Evolutionary conservation across 2,797 vertebrate genomes (phyloP), one percentile per base, ranked within the genome.

Genomic region (Pantherophis vulpinus): DNA sequence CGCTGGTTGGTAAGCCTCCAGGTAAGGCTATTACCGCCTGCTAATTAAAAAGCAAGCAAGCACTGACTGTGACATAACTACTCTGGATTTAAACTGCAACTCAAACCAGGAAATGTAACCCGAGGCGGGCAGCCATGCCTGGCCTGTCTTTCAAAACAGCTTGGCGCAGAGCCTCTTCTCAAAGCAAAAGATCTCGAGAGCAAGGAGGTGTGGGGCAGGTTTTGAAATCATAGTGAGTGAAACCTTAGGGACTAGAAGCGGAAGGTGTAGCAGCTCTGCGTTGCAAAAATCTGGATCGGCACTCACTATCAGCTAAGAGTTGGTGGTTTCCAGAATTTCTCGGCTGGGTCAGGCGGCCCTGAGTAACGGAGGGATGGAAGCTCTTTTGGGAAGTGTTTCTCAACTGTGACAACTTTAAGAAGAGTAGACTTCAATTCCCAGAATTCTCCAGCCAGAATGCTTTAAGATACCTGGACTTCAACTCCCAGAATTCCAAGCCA

Each of bases 21-120:
- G 88, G 79, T 55, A 58, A 90, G 60, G 74, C 32, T 27, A 63
- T 61, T 29, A 83, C 32, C 6, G 0, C 56, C 79, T 42, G 60
- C 61, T 79, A 91, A 91, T 88, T 83, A 42, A 63, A 91, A 42
- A 93, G 86, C 86, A 91, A 60, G 74, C 37, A 18, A n/a, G 13
- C 11, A 29, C 11, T 3, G 42, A 66, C 25, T 4, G 13, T 90
- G 92, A 70, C 63, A 13, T 91, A 88, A 60, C 29, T 12, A 88
- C 2, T 6, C 56, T 27, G 55, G 5, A 79, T 74, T 91, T 70
- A 91, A 91, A 79, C 11, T 88, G 63, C 86, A 59, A 87, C 54
- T 87, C 59, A 79, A 88, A 60, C 56, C n/a, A 56, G 61, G 74
- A 88, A 87, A 59, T 25, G 37, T 54, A 74, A 88, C 54, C 55